Evolutionary conservation across 2,113 vertebrate species (phyloP), one percentile per base, ranked within the genome.

Genomic region (Microcebus griseorufus): DNA sequence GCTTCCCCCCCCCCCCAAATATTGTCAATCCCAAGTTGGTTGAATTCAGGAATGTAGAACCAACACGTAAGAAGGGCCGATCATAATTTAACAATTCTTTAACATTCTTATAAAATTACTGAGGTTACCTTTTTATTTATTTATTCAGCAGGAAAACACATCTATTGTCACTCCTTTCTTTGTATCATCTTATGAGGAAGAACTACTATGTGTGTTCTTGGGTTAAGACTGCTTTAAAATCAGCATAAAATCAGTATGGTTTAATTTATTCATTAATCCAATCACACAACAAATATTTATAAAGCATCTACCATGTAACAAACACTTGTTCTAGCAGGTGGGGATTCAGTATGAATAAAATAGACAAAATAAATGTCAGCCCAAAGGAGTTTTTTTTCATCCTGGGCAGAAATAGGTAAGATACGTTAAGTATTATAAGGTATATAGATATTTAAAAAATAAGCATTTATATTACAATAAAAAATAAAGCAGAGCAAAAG

Each of bases 231-330:
- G 16, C 25, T 84, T 86, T 93, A 73, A 67, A 84, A 90, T 69
- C 22, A 45, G 29, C 17, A 67, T 64, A 82, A 91, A 92, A 75
- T 76, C n/a, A 64, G 16, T 51, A 12, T 53, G 76, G 25, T 6
- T 87, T 64, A 75, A 85, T 29, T 73, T 92, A 85, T n/a, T 90
- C 45, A 94, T 92, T 92, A 86, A 80, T 81, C 65, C 76, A 82
- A 51, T 45, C 34, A 91, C 45, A 73, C 0, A 25, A 42, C 45
- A 91, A 83, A 78, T 79, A 88, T 39, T 94, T 70, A 93, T 70
- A 34, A 75, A 58, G 18, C 6, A 82, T 17, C n/a, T 55, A 14
- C 17, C 6, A 58, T 75, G 25, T 64, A 82, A 13, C 12, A 62
- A 79, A 67, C 20, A 64, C 5, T 70, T 86, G 29, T 45, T 94